These are phyloP conservation scores for Chiloscyllium punctatum DNA, from an alignment of 2,797 vertebrate genomes.

Conservation along the genomic window DNA sequence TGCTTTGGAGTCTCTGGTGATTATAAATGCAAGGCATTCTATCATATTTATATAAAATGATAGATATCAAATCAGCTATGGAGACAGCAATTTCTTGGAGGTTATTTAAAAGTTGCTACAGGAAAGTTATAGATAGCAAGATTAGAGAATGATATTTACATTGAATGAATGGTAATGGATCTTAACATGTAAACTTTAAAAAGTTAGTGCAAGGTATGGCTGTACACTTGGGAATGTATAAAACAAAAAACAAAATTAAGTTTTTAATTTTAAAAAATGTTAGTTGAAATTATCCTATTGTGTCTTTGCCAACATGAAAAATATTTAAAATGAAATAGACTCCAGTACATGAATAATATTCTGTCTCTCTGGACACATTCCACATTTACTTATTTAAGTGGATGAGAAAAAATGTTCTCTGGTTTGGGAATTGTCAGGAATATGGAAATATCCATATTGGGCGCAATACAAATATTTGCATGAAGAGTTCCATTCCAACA, in stretches of 20 bases:
- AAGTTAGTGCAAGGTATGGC: neutral
- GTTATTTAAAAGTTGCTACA: neutral
- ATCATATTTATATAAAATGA: neutral
- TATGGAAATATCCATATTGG: neutral
- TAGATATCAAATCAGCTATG: neutral
- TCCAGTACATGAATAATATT: neutral
- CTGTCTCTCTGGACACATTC: neutral
- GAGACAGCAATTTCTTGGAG: neutral
- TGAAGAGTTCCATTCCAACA: neutral
- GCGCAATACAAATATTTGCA: neutral
- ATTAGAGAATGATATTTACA: neutral
- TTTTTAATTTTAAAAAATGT: neutral
- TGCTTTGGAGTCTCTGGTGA: neutral
- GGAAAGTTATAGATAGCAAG: neutral
- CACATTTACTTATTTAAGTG: neutral
- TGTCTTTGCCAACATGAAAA: neutral
- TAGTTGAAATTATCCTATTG: neutral
- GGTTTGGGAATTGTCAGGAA: neutral
- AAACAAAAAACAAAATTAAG: neutral
- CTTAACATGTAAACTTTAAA: neutral
- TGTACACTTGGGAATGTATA: neutral
- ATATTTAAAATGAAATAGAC: neutral
- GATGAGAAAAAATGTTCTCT: neutral
- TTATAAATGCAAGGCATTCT: neutral
- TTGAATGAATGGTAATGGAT: neutral